Percentiles rank a stretch among this genome's conserved stretches.
Conservation (phyloP, 2,797 vertebrate genomes). For the Oceanodroma leucorhoa region DNA sequence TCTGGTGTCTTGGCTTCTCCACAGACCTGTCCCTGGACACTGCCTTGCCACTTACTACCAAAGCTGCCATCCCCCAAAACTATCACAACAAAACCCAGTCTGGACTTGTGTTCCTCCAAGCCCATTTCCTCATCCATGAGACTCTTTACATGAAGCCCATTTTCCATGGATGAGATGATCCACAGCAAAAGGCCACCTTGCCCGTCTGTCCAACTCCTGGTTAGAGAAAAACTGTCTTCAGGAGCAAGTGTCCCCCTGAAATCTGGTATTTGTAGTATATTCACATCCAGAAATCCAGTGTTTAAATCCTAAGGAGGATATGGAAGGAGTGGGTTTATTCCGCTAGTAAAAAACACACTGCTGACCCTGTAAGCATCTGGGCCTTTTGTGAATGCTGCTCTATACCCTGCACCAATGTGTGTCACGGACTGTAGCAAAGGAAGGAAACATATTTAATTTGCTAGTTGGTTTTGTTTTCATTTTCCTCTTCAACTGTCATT, state of each 20-base stretch:
- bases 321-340: not conserved
- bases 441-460: not conserved
- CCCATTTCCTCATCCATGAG: not conserved
- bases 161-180: not conserved
- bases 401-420: not conserved
- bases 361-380: not conserved
- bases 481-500: not conserved
- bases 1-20: not conserved
- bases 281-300: not conserved
- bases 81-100: not conserved
- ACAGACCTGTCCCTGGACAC: not conserved
- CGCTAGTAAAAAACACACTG: not conserved
- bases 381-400: not conserved
- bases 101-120: not conserved
- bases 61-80: not conserved
- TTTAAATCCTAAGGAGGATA: not conserved
- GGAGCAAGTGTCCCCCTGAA: not conserved
- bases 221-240: not conserved
- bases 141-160: not conserved
- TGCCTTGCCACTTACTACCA: not conserved
- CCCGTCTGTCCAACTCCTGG: not conserved
- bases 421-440: not conserved
- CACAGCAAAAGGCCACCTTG: not conserved
- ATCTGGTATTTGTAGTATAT: not conserved
- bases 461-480: rapidly evolving